Evolutionary conservation across 2,888 invertebrate genomes (phyloP).

Genomic region (Ophion ventricosus): DNA sequence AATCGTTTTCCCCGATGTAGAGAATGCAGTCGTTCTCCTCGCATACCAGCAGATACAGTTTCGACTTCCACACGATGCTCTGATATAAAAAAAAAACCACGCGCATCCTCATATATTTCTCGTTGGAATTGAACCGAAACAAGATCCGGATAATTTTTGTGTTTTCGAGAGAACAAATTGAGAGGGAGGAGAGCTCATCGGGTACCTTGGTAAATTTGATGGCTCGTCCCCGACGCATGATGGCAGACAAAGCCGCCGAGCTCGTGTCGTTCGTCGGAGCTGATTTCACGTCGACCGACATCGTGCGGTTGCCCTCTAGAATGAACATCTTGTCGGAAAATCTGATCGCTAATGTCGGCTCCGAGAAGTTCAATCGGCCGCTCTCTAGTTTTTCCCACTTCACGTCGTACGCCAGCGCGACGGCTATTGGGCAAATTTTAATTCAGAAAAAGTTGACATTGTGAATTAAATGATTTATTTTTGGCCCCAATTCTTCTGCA

Average conservation of each 20-base stretch:
- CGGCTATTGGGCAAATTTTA: slow-evolving; percentile 57
- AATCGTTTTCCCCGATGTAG: slow-evolving; percentile 66
- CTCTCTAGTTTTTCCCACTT: slow-evolving; percentile 68
- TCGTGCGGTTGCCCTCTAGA: slow-evolving; percentile 68
- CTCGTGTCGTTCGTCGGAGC: slow-evolving; percentile 57
- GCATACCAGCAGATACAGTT: slow-evolving; percentile 72
- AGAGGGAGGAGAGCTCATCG: slow-evolving; percentile 16
- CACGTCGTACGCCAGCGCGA: slow-evolving; percentile 65
- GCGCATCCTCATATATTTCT: not conserved
- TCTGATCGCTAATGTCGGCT: slow-evolving; percentile 60
- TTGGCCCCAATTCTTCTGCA: not conserved
- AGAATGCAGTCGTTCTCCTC: slow-evolving; percentile 70
- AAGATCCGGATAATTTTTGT: not conserved
- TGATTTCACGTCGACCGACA: slow-evolving; percentile 56
- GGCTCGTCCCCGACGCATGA: slow-evolving; percentile 25
- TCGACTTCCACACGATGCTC: slow-evolving; percentile 72
- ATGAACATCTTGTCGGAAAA: slow-evolving; percentile 67
- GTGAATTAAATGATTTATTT: not conserved
- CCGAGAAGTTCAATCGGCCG: slow-evolving; percentile 43
- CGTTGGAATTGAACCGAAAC: not conserved
- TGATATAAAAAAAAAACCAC: slow-evolving; percentile 26
- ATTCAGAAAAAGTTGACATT: not conserved
- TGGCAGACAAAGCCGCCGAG: slow-evolving; percentile 23
- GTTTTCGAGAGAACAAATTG: not conserved
- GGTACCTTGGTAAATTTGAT: slow-evolving; percentile 68